These are phyloP conservation scores for Paradoxurus hermaphroditus DNA, from an alignment of 2,113 vertebrate species.

Conservation along the genomic window DNA sequence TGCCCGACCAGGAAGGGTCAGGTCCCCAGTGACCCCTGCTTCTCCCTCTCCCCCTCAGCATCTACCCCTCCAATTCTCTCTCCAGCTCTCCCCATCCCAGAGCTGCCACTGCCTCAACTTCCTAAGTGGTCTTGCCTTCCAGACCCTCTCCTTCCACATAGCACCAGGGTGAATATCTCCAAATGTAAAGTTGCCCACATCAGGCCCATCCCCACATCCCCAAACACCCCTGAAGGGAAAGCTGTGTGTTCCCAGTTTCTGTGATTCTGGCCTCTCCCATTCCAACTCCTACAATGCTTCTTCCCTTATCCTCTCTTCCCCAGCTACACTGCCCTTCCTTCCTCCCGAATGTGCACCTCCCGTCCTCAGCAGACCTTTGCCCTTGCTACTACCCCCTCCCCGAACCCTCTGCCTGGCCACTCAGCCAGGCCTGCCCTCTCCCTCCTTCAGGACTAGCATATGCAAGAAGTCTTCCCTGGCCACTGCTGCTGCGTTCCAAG, in stretches of 20 bases:
- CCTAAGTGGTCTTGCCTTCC: not conserved
- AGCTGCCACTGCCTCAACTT: not conserved
- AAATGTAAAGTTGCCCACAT: not conserved
- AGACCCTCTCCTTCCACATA: not conserved
- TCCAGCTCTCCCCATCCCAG: not conserved
- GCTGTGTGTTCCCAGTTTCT: rapidly evolving
- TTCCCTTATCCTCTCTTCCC: not conserved
- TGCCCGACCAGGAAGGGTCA: not conserved
- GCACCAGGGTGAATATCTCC: not conserved
- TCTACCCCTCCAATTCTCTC: not conserved
- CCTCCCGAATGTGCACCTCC: not conserved
- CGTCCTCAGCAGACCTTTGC: not conserved
- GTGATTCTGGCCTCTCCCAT: too few relatives aligned
- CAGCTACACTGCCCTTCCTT: not conserved
- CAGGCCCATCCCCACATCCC: not conserved
- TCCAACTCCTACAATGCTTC: not conserved
- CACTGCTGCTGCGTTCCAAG: not conserved
- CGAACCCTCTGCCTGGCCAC: not conserved
- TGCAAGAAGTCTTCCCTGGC: not conserved
- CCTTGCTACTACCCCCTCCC: rapidly evolving
- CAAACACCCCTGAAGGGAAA: not conserved
- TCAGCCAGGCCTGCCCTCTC: rapidly evolving
- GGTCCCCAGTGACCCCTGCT: not conserved
- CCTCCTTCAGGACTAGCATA: not conserved
- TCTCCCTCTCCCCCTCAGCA: not conserved